Base-by-base conservation (phyloP, 2,888 invertebrate genomes). In the Phasia obesa region DNA sequence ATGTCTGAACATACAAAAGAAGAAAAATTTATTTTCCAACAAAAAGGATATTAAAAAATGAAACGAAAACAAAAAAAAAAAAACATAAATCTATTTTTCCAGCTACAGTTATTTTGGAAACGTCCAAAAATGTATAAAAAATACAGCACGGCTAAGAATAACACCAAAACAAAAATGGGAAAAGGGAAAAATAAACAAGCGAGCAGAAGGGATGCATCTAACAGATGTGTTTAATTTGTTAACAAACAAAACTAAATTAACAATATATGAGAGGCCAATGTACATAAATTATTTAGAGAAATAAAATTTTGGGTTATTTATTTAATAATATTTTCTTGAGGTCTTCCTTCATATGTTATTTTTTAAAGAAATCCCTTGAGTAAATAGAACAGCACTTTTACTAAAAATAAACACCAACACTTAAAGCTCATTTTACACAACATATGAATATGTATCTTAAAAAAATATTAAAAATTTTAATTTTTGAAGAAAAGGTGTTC, bases 221-320 rank as follows among this genome's bases (percentile, higher is more conserved):
- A 81, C 51, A 71, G 71, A 76, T 47, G 57, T 76, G 25, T 73
- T 77, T 82, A 74, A 77, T 77, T 82, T 77, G 81, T 69, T 73
- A 74, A 67, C 81, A 77, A 77, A 81, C 69, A 64, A 27, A 69
- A 73, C 67, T 77, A 77, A 69, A 73, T 62, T 62, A 77, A 74
- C 19, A 77, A 69, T 17, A 67, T 67, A 31, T 35, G 49, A 77
- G 38, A n/a, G 7, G 7, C 25, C 19, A 25, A 25, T 5, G n/a
- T 2, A 35, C 4, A 51, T 7, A 13, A 65, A 51, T 51, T 4
- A 15, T 21, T 35, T 15, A 42, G 2, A 15, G 13, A 42, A 15
- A 35, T 35, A 6, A 42, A 42, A 42, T 11, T 2, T 4, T 15
- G 15, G 15, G 38, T n/a, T 15, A 13, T 42, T 42, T 42, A n/a